These are phyloP conservation scores for Bothrops jararaca DNA, from an alignment of 2,113 vertebrate genomes.

Conservation along the genomic window DNA sequence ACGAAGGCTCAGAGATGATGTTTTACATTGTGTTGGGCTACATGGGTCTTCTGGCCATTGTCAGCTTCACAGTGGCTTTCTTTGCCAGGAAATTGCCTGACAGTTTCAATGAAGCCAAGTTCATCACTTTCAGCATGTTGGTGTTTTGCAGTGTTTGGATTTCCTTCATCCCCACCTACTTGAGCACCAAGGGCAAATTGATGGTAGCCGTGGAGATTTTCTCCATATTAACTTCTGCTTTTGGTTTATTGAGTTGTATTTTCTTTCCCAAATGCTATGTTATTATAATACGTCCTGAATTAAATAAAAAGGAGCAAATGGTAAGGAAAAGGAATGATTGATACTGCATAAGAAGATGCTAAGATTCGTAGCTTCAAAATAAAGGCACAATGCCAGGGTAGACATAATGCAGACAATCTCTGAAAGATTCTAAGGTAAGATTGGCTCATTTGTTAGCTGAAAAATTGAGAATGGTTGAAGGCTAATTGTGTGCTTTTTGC, in stretches of 20 bases:
- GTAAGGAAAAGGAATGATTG: neutral
- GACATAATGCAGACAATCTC: too few relatives aligned
- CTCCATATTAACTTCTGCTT: neutral
- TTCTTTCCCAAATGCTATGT: neutral
- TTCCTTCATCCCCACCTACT: neutral
- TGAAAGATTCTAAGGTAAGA: too few relatives aligned
- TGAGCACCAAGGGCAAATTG: neutral
- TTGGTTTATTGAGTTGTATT: neutral
- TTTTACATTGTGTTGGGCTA: neutral
- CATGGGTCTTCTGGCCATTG: neutral
- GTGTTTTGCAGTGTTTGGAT: constrained; percentile 1
- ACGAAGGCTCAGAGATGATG: neutral
- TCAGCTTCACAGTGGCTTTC: neutral
- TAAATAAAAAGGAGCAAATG: neutral
- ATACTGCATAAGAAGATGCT: too few relatives aligned
- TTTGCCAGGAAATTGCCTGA: neutral
- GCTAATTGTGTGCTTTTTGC: too few relatives aligned
- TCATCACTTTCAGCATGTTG: constrained; percentile 1
- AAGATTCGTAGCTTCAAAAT: too few relatives aligned
- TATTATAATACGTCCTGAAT: neutral
- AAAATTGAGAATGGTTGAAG: too few relatives aligned
- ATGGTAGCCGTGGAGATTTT: neutral
- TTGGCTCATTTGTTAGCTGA: too few relatives aligned
- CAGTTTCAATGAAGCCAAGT: neutral
- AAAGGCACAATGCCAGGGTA: too few relatives aligned